phyloP scores from a whole-genome alignment of 2,888 invertebrate species.

The Synergus itoensis region DNA sequence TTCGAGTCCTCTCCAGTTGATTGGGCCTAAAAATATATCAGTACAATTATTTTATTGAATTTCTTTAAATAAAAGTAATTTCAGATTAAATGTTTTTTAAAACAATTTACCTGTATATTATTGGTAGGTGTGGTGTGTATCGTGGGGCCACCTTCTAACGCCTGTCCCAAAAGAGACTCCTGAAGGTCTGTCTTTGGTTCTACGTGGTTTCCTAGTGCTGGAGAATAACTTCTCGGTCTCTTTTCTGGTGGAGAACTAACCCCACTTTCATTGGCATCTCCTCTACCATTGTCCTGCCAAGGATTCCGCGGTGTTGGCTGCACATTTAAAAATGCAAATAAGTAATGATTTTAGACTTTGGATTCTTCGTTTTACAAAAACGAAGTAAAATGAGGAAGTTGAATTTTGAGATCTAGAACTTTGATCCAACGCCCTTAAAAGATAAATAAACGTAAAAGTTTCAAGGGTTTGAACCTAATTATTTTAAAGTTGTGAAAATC shows the following conservation, averaged over 20 bases:
- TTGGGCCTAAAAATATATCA: slow-evolving; percentile 79
- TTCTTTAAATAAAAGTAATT: slow-evolving; percentile 36
- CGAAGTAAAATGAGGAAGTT: background rate
- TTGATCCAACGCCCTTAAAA: background rate
- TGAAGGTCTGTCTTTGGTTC: slow-evolving; percentile 82
- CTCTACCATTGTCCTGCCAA: slow-evolving; percentile 82
- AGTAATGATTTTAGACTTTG: background rate
- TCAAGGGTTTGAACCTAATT: slow-evolving; percentile 2
- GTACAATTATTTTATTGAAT: background rate
- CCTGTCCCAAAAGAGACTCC: slow-evolving; percentile 87
- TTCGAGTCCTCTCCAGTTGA: slow-evolving; percentile 91
- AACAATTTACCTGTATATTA: slow-evolving; percentile 75
- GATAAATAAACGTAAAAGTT: background rate
- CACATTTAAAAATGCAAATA: slow-evolving; percentile 50
- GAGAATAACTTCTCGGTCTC: slow-evolving; percentile 75
- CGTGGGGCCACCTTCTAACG: slow-evolving; percentile 86
- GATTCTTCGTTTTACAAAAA: background rate
- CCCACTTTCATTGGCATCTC: slow-evolving; percentile 78
- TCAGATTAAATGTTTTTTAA: background rate
- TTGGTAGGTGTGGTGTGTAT: slow-evolving; percentile 79
- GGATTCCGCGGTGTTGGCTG: slow-evolving; percentile 82
- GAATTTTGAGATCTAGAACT: too few species aligned
- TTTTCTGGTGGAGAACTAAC: slow-evolving; percentile 81
- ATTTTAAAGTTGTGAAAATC: background rate
- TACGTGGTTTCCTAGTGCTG: slow-evolving; percentile 72